These are phyloP conservation scores for Bagarius yarrelli DNA, from an alignment of 2,113 vertebrate genomes.

Conservation along the genomic window DNA sequence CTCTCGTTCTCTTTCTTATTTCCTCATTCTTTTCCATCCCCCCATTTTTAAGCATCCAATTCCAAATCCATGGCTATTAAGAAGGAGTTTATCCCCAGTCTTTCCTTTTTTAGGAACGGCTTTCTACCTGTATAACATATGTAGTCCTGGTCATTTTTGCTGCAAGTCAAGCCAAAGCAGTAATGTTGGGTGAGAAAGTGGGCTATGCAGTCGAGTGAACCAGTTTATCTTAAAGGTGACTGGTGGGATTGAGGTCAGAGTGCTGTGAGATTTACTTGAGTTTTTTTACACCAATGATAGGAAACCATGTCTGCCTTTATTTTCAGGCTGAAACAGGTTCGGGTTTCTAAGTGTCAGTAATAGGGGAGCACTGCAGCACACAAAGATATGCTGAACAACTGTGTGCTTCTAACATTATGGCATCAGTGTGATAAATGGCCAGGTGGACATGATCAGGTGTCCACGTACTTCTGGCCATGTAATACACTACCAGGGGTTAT, in stretches of 20 bases:
- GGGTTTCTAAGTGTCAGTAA: not conserved
- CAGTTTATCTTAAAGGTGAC: not conserved
- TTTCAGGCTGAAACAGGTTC: not conserved
- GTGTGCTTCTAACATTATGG: not conserved
- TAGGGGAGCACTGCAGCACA: no score
- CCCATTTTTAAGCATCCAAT: no score
- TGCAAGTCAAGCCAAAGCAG: not conserved
- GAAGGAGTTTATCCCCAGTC: not conserved
- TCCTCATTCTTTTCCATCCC: no score
- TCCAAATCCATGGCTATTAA: not conserved
- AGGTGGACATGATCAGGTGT: not conserved
- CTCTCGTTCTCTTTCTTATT: no score
- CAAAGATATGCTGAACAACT: not conserved
- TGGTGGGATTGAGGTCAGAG: not conserved
- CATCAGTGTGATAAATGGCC: not conserved
- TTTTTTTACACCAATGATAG: not conserved
- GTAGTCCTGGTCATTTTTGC: not conserved
- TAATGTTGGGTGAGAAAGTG: not conserved
- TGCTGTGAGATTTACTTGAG: not conserved
- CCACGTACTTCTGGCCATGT: not conserved
- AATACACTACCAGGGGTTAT: not conserved
- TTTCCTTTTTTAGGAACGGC: not conserved
- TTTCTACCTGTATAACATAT: not conserved
- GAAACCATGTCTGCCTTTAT: not conserved
- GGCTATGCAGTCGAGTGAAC: not conserved